A percentile compares a stretch with the other conserved stretches of the same genome.
Conservation (phyloP, 2,113 vertebrate species). For the Trochalopteron elliotii region DNA sequence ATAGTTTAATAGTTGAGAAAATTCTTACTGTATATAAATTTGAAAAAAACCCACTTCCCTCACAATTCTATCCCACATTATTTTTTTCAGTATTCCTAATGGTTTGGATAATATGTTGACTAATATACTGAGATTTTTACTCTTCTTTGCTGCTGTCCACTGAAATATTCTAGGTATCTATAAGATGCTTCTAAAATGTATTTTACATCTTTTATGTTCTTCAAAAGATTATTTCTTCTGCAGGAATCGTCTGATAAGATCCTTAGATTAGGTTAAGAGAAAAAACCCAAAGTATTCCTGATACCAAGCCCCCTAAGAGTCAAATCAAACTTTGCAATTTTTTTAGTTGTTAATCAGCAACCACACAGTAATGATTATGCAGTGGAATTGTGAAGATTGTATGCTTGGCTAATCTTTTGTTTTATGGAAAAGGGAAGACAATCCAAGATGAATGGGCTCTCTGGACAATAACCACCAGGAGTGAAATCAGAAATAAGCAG, state of each 20-base stretch:
- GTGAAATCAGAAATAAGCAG: not conserved
- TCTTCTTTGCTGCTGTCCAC: not conserved
- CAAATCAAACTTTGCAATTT: not conserved
- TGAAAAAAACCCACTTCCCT: not conserved
- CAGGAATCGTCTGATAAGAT: not conserved
- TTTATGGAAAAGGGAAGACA: not conserved
- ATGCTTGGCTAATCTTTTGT: not conserved
- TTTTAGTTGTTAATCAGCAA: not conserved
- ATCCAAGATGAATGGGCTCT: not conserved
- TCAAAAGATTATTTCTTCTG: not conserved
- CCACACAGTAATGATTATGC: not conserved
- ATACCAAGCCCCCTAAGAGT: not conserved
- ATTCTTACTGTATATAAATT: not conserved
- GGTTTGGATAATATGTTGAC: not conserved
- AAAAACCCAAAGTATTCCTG: not conserved
- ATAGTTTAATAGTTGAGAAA: not conserved
- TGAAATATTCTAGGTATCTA: not conserved
- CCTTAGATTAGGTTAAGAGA: not conserved
- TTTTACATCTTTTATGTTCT: not conserved
- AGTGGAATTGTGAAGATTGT: not conserved
- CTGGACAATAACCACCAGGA: not conserved
- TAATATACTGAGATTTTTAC: not conserved
- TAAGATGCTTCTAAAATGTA: not conserved
- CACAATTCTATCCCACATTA: not conserved
- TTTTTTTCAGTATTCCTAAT: not conserved